A percentile compares a stretch with the other conserved stretches of the same genome.
Conservation (phyloP, 2,888 invertebrate genomes). For the Papilio gigon region DNA sequence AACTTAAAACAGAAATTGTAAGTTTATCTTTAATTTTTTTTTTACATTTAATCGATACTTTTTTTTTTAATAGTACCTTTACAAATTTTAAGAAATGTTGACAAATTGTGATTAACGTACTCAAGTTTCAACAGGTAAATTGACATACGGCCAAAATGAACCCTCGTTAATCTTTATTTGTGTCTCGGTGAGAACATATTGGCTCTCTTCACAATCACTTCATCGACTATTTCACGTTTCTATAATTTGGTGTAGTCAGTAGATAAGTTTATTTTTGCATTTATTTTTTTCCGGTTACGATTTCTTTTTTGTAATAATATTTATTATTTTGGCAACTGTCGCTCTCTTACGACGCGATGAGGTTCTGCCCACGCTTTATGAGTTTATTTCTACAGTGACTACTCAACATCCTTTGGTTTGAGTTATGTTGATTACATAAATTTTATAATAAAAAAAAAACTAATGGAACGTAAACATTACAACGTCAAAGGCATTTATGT, state of each 20-base stretch:
- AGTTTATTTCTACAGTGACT: slow-evolving; percentile 24
- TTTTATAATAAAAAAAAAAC: neutral
- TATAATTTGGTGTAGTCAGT: slow-evolving; percentile 42
- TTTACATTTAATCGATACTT: no score
- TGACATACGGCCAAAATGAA: slow-evolving; percentile 4
- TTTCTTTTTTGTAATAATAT: slow-evolving; percentile 42
- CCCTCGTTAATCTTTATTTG: neutral
- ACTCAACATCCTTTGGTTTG: slow-evolving; percentile 13
- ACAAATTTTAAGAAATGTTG: neutral
- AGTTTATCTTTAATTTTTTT: no score
- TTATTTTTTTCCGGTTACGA: slow-evolving; percentile 51
- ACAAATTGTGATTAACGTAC: slow-evolving; percentile 14
- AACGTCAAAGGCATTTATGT: no score
- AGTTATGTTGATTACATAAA: slow-evolving; percentile 19
- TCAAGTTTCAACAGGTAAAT: slow-evolving; percentile 9
- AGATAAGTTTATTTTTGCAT: slow-evolving; percentile 76
- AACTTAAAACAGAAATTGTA: no score
- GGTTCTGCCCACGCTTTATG: slow-evolving; percentile 26
- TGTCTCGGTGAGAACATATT: neutral
- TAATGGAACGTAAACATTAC: neutral
- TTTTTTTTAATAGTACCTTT: neutral
- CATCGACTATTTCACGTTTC: neutral
- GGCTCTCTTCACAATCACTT: neutral
- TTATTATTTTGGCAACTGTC: slow-evolving; percentile 36
- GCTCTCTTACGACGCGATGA: slow-evolving; percentile 13